Evolutionary conservation across 2,797 vertebrate species (phyloP).

Genomic region (Hypotaenidia okinawae): DNA sequence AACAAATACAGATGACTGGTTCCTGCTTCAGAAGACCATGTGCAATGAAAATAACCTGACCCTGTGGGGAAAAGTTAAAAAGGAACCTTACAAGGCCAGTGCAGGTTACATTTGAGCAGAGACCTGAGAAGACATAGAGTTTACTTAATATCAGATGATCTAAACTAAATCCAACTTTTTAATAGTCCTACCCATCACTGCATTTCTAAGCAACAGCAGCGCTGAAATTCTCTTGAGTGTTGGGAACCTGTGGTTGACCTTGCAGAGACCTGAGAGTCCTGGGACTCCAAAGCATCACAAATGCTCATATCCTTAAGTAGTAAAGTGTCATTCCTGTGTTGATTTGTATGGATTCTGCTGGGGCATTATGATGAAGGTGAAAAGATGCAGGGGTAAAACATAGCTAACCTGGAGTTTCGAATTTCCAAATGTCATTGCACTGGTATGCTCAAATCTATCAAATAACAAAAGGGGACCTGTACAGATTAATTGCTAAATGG

Average conservation of each 20-base stretch:
- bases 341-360: not conserved
- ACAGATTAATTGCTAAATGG: not conserved
- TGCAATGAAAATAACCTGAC: not conserved
- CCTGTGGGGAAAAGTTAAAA: not conserved
- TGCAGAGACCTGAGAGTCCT: not conserved
- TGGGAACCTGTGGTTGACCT: not conserved
- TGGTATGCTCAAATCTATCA: not conserved
- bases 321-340: not conserved
- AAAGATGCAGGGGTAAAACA: not conserved
- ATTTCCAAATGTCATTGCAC: not conserved
- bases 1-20: not conserved
- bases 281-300: rapidly evolving
- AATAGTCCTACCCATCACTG: not conserved
- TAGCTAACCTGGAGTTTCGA: not conserved
- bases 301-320: not conserved
- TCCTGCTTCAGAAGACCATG: not conserved
- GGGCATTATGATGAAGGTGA: not conserved
- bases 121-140: not conserved
- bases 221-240: not conserved
- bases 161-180: not conserved
- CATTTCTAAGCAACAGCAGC: not conserved
- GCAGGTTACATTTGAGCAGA: not conserved
- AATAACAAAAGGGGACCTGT: not conserved
- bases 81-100: not conserved
- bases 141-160: not conserved